phyloP scores from a whole-genome alignment of 2,797 vertebrate species.

The Podarcis lilfordi region DNA sequence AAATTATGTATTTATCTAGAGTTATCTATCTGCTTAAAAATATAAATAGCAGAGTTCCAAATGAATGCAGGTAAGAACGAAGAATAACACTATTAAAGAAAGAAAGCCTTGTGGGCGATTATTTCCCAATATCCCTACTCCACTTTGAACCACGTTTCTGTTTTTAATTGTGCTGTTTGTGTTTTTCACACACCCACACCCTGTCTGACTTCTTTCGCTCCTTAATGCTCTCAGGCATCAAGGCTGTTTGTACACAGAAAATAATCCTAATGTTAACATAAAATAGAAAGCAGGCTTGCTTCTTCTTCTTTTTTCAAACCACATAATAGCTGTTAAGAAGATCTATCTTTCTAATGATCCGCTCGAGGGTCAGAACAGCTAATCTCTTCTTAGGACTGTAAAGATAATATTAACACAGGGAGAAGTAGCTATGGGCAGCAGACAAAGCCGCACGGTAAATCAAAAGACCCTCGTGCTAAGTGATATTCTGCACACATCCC shows the following conservation, averaged over 20 bases:
- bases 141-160: neutral
- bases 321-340: slow-evolving; percentile 71
- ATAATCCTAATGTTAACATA: slow-evolving; percentile 58
- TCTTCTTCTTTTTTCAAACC: slow-evolving; percentile 51
- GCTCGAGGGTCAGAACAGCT: slow-evolving; percentile 66
- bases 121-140: neutral
- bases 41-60: neutral
- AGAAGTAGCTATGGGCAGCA: slow-evolving; percentile 49
- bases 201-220: neutral
- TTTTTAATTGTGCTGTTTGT: neutral
- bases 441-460: slow-evolving; percentile 63
- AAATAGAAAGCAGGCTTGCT: slow-evolving; percentile 51
- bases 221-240: slow-evolving; percentile 34
- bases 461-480: slow-evolving; percentile 54
- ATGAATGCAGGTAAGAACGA: slow-evolving; percentile 30
- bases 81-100: neutral
- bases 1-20: too few relatives aligned
- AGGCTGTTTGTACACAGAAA: slow-evolving; percentile 51
- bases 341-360: slow-evolving; percentile 67
- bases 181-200: neutral
- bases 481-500: neutral
- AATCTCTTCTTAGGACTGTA: slow-evolving; percentile 69
- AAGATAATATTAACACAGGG: slow-evolving; percentile 67
- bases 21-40: neutral
- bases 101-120: neutral